Conservation (phyloP, 2,888 invertebrate species). For the Acronicta leporina region DNA sequence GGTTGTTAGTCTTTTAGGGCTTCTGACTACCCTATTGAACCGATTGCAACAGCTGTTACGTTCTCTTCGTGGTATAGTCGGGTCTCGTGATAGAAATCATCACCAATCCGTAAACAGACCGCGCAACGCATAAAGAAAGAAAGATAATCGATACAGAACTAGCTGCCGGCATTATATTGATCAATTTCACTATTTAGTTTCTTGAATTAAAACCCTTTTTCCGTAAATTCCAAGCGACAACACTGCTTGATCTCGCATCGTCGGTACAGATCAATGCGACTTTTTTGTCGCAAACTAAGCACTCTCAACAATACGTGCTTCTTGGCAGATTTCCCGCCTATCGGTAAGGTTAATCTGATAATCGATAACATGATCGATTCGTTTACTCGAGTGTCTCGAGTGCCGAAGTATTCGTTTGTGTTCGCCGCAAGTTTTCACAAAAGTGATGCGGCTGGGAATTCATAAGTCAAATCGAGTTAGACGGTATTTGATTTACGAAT, state of each 20-base stretch:
- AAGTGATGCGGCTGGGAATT: constrained; percentile 31
- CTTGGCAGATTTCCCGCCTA: constrained; percentile 27
- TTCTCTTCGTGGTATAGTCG: too few relatives aligned
- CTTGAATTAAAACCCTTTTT: constrained; percentile 3
- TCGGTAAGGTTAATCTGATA: constrained; percentile 57
- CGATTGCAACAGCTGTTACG: too few relatives aligned
- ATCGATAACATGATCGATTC: constrained; percentile 63
- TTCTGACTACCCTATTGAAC: too few relatives aligned
- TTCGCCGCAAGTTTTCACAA: constrained; percentile 40
- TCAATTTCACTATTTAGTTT: neutral
- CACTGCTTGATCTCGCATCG: neutral
- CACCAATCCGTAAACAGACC: too few relatives aligned
- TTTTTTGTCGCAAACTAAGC: constrained; percentile 33
- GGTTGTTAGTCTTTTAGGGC: too few relatives aligned
- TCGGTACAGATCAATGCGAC: constrained; percentile 40
- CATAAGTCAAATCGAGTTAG: constrained; percentile 39
- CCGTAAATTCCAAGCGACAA: neutral
- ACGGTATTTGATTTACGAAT: constrained; percentile 30
- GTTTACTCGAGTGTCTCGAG: constrained; percentile 49
- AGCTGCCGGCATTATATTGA: neutral
- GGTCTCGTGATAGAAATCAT: too few relatives aligned
- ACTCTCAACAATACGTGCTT: constrained; percentile 38
- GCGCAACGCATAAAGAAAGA: too few relatives aligned
- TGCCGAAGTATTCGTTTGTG: constrained; percentile 46
- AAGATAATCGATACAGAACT: too few relatives aligned